Percentiles rank a stretch among this genome's conserved stretches.
phyloP scores from a whole-genome alignment of 2,797 vertebrate species.

The Falco cherrug region DNA sequence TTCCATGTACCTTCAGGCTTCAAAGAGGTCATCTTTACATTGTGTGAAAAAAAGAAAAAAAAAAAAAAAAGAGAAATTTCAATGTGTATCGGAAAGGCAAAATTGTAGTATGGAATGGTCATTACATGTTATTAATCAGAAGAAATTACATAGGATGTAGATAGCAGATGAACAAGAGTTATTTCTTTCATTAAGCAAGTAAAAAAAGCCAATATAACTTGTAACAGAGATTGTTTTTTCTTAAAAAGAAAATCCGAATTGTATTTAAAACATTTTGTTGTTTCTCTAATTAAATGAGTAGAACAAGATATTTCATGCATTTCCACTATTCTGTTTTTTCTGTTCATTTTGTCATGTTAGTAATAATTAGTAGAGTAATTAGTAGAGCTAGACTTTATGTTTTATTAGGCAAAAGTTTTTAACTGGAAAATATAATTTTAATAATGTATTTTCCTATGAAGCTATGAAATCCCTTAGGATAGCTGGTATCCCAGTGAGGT shows the following conservation, averaged over 20 bases:
- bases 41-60: no score
- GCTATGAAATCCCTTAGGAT: background rate
- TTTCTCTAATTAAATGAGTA: background rate
- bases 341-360: background rate
- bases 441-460: background rate
- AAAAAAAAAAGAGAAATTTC: background rate
- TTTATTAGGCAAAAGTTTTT: background rate
- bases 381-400: background rate
- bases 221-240: background rate
- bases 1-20: background rate
- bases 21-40: background rate
- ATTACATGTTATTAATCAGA: background rate
- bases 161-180: background rate
- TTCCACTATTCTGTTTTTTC: background rate
- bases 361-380: background rate
- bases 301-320: fast-evolving
- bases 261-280: background rate
- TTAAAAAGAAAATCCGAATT: background rate
- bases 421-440: background rate
- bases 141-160: background rate
- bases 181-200: background rate
- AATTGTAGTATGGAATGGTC: background rate
- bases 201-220: background rate
- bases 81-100: background rate
- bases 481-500: background rate